A percentile compares a stretch with the other conserved stretches of the same genome.
Evolutionary conservation across 2,113 vertebrate species (phyloP).

Genomic region (Crotophaga sulcirostris): DNA sequence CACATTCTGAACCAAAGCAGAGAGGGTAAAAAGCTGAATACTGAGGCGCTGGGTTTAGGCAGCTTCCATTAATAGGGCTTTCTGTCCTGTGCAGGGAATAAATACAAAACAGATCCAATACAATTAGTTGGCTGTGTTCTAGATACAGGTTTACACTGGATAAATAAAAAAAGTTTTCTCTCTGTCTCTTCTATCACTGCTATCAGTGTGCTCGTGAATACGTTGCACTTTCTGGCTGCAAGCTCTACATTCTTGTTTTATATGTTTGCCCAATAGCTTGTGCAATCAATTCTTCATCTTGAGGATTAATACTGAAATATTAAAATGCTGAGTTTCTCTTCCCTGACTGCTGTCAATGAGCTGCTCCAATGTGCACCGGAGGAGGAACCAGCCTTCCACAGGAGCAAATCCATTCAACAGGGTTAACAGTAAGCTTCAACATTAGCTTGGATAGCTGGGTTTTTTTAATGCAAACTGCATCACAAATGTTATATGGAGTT

Average conservation of each 20-base stretch:
- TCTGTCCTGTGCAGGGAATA: neutral
- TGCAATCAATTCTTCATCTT: neutral
- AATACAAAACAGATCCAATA: neutral
- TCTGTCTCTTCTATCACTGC: neutral
- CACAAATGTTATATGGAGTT: conserved; percentile 28
- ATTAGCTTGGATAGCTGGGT: neutral
- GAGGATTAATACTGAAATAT: neutral
- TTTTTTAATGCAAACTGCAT: conserved; percentile 8
- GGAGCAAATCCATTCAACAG: neutral
- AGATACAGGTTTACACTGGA: neutral
- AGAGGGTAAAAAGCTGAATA: neutral
- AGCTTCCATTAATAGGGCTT: neutral
- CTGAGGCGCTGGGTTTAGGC: neutral
- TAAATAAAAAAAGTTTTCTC: neutral
- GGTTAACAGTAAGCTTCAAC: neutral
- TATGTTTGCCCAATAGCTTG: neutral
- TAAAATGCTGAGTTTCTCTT: neutral
- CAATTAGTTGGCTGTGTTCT: neutral
- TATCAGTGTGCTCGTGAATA: neutral
- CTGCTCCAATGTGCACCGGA: neutral
- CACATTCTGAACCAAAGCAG: neutral
- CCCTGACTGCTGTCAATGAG: neutral
- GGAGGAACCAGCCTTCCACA: neutral
- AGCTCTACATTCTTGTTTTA: neutral
- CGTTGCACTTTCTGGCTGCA: neutral